Evolutionary conservation across 2,888 invertebrate species (phyloP).

Genomic region (Orthosia incerta): DNA sequence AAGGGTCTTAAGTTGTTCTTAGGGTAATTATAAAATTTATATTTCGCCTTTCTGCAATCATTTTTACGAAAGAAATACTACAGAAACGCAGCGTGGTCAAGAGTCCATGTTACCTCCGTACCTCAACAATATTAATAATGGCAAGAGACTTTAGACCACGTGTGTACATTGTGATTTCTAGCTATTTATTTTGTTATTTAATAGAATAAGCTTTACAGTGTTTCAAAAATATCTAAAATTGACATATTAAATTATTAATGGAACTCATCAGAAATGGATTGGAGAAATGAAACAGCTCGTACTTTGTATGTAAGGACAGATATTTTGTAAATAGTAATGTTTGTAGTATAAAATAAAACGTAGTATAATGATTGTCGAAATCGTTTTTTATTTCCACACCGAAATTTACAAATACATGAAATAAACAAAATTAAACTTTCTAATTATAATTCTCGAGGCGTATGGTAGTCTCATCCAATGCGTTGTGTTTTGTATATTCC

Average conservation of each 20-base stretch:
- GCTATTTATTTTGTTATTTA: slow-evolving; percentile 87
- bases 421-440: too few species aligned
- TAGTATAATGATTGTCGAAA: slow-evolving; percentile 88
- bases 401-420: slow-evolving; percentile 1
- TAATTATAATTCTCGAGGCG: slow-evolving; percentile 60
- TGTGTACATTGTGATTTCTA: slow-evolving; percentile 80
- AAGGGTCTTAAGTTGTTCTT: slow-evolving; percentile 68
- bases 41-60: slow-evolving; percentile 88
- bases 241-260: slow-evolving; percentile 49
- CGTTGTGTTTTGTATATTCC: slow-evolving; percentile 76
- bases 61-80: slow-evolving; percentile 86
- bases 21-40: slow-evolving; percentile 78
- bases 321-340: slow-evolving; percentile 86
- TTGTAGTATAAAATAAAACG: slow-evolving; percentile 86
- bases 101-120: slow-evolving; percentile 60
- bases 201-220: slow-evolving; percentile 78
- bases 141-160: slow-evolving; percentile 70
- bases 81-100: slow-evolving; percentile 81
- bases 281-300: slow-evolving; percentile 69
- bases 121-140: slow-evolving; percentile 57
- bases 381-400: slow-evolving; percentile 75
- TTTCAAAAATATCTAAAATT: slow-evolving; percentile 68
- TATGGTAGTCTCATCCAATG: slow-evolving; percentile 67
- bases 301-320: slow-evolving; percentile 76
- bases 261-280: slow-evolving; percentile 68